A percentile compares a stretch with the other conserved stretches of the same genome.
Conservation (phyloP, 2,113 vertebrate species). For the Chrysemys picta region DNA sequence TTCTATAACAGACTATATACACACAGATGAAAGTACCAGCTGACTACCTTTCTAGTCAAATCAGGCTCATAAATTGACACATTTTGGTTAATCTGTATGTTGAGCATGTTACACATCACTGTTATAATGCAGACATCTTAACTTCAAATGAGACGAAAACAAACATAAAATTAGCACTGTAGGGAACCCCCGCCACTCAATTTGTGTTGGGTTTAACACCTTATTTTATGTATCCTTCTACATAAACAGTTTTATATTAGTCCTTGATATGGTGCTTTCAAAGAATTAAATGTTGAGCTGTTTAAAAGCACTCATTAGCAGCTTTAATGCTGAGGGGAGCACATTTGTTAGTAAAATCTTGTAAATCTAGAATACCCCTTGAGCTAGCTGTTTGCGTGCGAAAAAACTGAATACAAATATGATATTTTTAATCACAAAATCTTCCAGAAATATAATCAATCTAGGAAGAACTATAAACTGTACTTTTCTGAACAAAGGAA, state of each 20-base stretch:
- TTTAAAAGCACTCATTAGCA: conserved; percentile 84
- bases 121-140: conserved; percentile 75
- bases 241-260: conserved; percentile 84
- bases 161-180: conserved; percentile 84
- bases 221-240: conserved; percentile 79
- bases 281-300: conserved; percentile 76
- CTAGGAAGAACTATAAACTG: conserved; percentile 71
- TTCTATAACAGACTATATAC: background rate
- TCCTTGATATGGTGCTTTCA: conserved; percentile 74
- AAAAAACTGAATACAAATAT: conserved; percentile 80
- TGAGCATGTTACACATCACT: conserved; percentile 59
- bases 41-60: conserved; percentile 69
- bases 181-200: conserved; percentile 74
- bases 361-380: conserved; percentile 76
- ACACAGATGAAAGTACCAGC: conserved; percentile 46
- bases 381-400: conserved; percentile 69
- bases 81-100: conserved; percentile 77
- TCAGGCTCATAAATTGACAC: conserved; percentile 70
- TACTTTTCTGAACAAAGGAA: conserved; percentile 74
- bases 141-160: conserved; percentile 79
- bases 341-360: conserved; percentile 77
- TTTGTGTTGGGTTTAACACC: conserved; percentile 81
- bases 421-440: conserved; percentile 78
- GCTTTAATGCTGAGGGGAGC: conserved; percentile 74
- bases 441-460: conserved; percentile 73